Evolutionary conservation across 1,140 invertebrate genomes (phyloP).

Genomic region (Lucilia sericata): DNA sequence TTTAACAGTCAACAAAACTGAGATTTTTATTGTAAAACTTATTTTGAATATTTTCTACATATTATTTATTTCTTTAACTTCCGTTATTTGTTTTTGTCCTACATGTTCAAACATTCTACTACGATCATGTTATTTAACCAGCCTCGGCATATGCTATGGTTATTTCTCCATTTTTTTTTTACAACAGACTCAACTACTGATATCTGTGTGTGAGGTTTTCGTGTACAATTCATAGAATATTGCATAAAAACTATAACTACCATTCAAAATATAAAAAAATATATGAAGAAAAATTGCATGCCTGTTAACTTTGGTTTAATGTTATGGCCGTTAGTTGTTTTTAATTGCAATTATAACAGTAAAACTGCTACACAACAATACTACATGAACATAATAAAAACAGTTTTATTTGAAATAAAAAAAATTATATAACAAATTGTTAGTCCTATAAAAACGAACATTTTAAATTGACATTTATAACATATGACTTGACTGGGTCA

Average conservation of each 20-base stretch:
- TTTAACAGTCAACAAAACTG: too few species aligned
- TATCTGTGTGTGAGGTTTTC: too few species aligned
- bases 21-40: too few species aligned
- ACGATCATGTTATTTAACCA: too few species aligned
- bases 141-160: too few species aligned
- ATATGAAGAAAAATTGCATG: background rate
- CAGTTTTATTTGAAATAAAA: background rate
- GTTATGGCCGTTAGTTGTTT: background rate
- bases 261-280: background rate
- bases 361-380: background rate
- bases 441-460: background rate
- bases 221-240: too few species aligned
- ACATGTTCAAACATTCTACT: too few species aligned
- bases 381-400: background rate
- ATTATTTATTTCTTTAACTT: too few species aligned
- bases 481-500: background rate
- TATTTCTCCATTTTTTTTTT: too few species aligned
- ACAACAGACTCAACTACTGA: too few species aligned
- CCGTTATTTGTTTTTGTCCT: too few species aligned
- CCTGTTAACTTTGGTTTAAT: slow-evolving; percentile 1
- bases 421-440: background rate
- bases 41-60: too few species aligned
- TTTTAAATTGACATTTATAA: background rate
- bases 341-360: slow-evolving; percentile 2
- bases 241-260: background rate